Evolutionary conservation across 2,797 vertebrate genomes (phyloP).

Genomic region (Chiloscyllium punctatum): DNA sequence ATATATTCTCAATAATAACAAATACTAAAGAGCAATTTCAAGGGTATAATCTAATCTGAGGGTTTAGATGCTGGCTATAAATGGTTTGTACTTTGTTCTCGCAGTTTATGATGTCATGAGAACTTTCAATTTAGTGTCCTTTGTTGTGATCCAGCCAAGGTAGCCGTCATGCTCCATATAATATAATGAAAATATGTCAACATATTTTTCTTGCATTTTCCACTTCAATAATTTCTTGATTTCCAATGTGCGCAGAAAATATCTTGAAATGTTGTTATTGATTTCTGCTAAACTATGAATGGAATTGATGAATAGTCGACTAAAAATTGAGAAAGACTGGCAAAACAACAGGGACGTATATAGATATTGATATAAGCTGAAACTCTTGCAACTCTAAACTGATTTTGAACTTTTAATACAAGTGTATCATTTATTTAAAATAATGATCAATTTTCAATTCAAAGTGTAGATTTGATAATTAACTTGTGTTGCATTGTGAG

Average conservation of each 20-base stretch:
- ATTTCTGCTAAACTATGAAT: not conserved
- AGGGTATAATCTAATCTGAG: slow-evolving; percentile 1
- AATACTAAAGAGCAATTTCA: not conserved
- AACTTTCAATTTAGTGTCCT: not conserved
- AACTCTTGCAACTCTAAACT: not conserved
- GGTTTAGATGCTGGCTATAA: not conserved
- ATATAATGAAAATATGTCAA: not conserved
- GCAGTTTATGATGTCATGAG: not conserved
- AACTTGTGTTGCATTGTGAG: not conserved
- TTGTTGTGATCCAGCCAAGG: not conserved
- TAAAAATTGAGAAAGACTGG: not conserved
- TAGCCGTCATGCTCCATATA: not conserved
- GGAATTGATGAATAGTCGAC: not conserved
- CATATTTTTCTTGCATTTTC: not conserved
- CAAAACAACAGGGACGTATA: not conserved
- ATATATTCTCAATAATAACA: not conserved
- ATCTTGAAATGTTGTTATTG: not conserved
- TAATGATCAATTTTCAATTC: not conserved
- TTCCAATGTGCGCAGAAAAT: not conserved
- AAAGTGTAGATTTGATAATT: not conserved
- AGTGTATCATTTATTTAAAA: not conserved
- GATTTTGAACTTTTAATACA: not conserved
- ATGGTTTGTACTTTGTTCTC: not conserved
- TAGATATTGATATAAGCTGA: not conserved
- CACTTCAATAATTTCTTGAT: not conserved